A percentile compares a stretch with the other conserved stretches of the same genome.
Conservation (phyloP, 2,113 vertebrate species). For the Montifringilla adamsi region DNA sequence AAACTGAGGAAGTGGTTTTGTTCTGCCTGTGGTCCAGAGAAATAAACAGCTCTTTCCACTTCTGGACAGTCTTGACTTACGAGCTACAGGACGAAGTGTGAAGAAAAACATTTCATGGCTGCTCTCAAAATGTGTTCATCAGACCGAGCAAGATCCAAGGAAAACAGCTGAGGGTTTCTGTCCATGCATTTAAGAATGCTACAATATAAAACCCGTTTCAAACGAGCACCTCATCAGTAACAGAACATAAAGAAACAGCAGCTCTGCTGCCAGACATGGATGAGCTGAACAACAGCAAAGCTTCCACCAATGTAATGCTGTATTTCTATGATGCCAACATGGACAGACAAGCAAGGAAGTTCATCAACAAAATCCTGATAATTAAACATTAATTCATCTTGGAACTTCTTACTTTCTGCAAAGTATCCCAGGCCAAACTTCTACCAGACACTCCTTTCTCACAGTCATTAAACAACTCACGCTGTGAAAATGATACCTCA, state of each 20-base stretch:
- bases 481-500: not conserved
- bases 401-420: not conserved
- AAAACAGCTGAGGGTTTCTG: not conserved
- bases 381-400: not conserved
- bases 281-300: not conserved
- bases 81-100: not conserved
- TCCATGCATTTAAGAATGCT: not conserved
- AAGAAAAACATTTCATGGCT: not conserved
- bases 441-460: not conserved
- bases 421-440: not conserved
- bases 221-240: not conserved
- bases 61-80: conserved; percentile 27
- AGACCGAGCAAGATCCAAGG: not conserved
- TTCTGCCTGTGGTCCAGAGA: conserved; percentile 43
- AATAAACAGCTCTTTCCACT: conserved; percentile 43
- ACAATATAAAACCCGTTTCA: not conserved
- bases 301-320: not conserved
- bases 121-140: conserved; percentile 16
- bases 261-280: not conserved
- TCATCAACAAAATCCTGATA: not conserved
- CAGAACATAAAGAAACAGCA: not conserved
- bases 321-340: not conserved
- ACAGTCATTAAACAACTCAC: not conserved
- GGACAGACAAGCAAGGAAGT: not conserved
- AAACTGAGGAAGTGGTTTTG: conserved; percentile 73